Percentiles rank a stretch among this genome's conserved stretches.
Evolutionary conservation across 2,113 vertebrate species (phyloP).

Genomic region (Heterocephalus glaber): DNA sequence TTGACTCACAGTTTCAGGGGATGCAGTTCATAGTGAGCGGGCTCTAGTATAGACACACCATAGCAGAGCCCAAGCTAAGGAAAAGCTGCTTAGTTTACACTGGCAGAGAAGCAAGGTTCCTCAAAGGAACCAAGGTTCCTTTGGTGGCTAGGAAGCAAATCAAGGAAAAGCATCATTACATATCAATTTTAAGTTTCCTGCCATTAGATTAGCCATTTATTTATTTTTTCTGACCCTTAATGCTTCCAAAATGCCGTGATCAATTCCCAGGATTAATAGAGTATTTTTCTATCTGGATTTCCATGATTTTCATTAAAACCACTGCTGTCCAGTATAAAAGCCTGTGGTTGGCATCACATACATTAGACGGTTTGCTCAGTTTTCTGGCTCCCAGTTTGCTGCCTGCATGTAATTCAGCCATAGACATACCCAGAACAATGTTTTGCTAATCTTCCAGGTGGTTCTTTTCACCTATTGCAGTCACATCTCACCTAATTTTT

Average conservation of each 20-base stretch:
- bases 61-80: background rate
- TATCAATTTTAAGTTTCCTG: background rate
- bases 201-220: background rate
- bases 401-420: background rate
- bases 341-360: background rate
- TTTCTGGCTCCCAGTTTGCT: background rate
- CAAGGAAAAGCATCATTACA: background rate
- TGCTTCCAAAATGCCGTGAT: background rate
- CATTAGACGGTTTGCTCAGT: background rate
- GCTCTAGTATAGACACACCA: background rate
- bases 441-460: background rate
- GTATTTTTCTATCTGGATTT: background rate
- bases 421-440: background rate
- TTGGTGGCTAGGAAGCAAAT: background rate
- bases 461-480: background rate
- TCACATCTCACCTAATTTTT: background rate
- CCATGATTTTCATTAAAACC: background rate
- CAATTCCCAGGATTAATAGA: background rate
- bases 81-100: background rate
- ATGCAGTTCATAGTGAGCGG: background rate
- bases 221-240: background rate
- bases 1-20: background rate
- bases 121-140: too few relatives aligned
- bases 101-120: background rate
- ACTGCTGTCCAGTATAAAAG: background rate